Base-by-base conservation (phyloP, 2,797 vertebrate species). In the Dendrocincla fuliginosa region DNA sequence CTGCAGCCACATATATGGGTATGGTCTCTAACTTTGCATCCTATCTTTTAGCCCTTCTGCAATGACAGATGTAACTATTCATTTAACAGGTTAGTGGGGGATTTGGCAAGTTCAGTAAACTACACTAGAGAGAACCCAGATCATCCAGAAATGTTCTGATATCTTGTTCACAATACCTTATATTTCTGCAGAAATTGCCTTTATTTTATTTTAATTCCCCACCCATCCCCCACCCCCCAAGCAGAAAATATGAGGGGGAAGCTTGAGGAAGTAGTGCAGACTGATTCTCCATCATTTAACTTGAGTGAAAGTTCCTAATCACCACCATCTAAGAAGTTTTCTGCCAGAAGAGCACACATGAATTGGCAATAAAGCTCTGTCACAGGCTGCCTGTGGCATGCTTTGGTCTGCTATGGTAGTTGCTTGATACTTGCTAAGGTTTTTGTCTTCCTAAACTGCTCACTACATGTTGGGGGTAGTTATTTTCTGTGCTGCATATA, bases 201-300 rank as follows among this genome's bases (percentile, higher is more conserved):
- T 44, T 35, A 5, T n/a, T 53, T 57, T 17, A 6, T 16, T 61
- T 8, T 4, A 20, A 13, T 55, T 35, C 35, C 35, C 2, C 4
- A 3, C 9, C 16, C 42, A 35, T 7, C 3, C 30, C 1, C 4
- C 6, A 4, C 5, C 22, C 1, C 4, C 6, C 11, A 16, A 67
- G 3, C 2, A 24, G 25, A 47, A 57, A 75, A 61, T 1, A 0
- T 10, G 23, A 20, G 7, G 1, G 3, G 3, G 5, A 19, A 32
- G 1, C 42, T 27, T 61, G n/a, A 78, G n/a, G 35, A 55, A 67
- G 1, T 4, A 8, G 0, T 11, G 6, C 20, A 70, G 11, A 10
- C 10, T 11, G 42, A 47, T 37, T 79, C 25, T 79, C 20, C 5
- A 4, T 37, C 12, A 14, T 52, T 69, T 65, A 60, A 24, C 41